phyloP scores from a whole-genome alignment of 2,113 vertebrate species.

The Taurulus bubalis region DNA sequence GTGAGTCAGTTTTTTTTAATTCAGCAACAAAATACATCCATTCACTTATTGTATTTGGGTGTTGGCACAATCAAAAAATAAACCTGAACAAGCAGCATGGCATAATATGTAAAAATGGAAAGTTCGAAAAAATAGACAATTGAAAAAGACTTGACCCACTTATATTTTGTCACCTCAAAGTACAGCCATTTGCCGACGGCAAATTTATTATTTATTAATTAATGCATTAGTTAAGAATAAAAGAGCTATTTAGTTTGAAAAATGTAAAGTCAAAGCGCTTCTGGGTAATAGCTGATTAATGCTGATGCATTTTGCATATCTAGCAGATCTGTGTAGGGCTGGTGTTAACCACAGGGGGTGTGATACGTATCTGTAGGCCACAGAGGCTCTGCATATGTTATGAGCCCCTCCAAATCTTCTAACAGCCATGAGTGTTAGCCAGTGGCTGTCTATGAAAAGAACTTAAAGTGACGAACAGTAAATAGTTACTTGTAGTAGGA shows the following conservation, averaged over 20 bases:
- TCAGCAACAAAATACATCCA: neutral
- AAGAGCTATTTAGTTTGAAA: constrained; percentile 28
- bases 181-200: neutral
- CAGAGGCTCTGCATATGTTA: constrained; percentile 55
- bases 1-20: neutral
- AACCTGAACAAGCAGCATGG: neutral
- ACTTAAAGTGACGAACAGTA: constrained; percentile 30
- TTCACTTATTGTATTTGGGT: neutral
- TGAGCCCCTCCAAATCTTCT: constrained; percentile 27
- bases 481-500: constrained; percentile 1
- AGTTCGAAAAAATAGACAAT: neutral
- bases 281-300: constrained; percentile 64
- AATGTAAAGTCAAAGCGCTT: constrained; percentile 39
- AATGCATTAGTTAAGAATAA: constrained; percentile 39
- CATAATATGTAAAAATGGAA: neutral
- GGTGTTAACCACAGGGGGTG: constrained; percentile 48
- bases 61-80: neutral
- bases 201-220: constrained; percentile 26
- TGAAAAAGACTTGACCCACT: constrained; percentile 33
- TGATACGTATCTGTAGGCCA: constrained; percentile 32
- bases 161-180: constrained; percentile 28
- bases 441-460: constrained; percentile 32
- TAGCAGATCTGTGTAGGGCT: constrained; percentile 42
- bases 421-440: constrained; percentile 29
- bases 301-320: constrained; percentile 63